Conservation (phyloP, 2,888 invertebrate species). For the Odontocolon sp. region DNA sequence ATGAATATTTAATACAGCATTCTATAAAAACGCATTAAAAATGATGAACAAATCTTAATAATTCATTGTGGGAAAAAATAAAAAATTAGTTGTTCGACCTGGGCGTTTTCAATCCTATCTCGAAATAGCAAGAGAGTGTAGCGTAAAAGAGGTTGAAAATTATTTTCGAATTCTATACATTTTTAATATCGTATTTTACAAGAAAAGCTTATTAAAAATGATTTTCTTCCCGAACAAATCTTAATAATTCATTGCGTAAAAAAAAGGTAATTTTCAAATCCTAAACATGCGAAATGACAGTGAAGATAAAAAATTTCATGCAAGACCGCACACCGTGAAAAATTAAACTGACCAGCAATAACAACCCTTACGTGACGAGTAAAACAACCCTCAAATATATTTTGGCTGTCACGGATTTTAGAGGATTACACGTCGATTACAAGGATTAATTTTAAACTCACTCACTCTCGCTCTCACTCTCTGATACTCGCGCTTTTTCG, state of each 20-base stretch:
- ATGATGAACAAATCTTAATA: not conserved
- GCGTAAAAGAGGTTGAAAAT: not conserved
- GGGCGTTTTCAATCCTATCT: too few species aligned
- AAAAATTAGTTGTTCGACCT: too few species aligned
- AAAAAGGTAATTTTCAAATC: not conserved
- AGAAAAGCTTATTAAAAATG: not conserved
- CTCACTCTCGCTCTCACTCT: constrained; percentile 51
- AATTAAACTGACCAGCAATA: constrained; percentile 51
- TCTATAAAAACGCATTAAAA: not conserved
- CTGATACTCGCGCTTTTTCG: constrained; percentile 28
- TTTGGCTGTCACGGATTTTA: constrained; percentile 76
- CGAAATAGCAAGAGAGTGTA: constrained; percentile 1
- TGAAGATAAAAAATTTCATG: not conserved
- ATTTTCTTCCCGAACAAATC: not conserved
- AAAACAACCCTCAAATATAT: constrained; percentile 19
- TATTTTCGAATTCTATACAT: too few species aligned
- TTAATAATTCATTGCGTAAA: not conserved
- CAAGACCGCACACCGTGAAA: constrained; percentile 27
- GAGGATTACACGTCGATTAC: constrained; percentile 81
- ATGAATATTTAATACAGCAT: too few species aligned
- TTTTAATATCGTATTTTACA: too few species aligned
- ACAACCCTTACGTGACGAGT: constrained; percentile 28
- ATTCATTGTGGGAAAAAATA: not conserved
- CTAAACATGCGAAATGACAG: not conserved
- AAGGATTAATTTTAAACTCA: constrained; percentile 79